These are phyloP conservation scores for Apis mellifera DNA, from an alignment of 1,140 invertebrate species.

Conservation along the genomic window Amel_HAv3.1 CM009938.2:5421001-5421500, in stretches of 20 bases:
- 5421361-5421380: conserved; percentile 23
- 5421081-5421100: no score
- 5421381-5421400: conserved; percentile 22
- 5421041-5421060: no score
- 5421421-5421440: conserved; percentile 4
- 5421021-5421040: no score
- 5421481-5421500: conserved; percentile 29
- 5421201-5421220: no score
- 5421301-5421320: background rate
- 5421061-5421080: no score
- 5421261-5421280: background rate
- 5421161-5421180: no score
- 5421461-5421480: background rate
- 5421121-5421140: no score
- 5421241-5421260: background rate
- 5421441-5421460: conserved; percentile 29
- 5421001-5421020: no score
- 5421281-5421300: background rate
- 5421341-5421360: background rate
- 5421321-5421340: conserved; percentile 3
- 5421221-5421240: no score
- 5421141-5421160: no score
- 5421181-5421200: no score
- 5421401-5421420: conserved; percentile 14
- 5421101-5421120: no score